Conservation (phyloP, 2,113 vertebrate species). For the Eonycteris spelaea region DNA sequence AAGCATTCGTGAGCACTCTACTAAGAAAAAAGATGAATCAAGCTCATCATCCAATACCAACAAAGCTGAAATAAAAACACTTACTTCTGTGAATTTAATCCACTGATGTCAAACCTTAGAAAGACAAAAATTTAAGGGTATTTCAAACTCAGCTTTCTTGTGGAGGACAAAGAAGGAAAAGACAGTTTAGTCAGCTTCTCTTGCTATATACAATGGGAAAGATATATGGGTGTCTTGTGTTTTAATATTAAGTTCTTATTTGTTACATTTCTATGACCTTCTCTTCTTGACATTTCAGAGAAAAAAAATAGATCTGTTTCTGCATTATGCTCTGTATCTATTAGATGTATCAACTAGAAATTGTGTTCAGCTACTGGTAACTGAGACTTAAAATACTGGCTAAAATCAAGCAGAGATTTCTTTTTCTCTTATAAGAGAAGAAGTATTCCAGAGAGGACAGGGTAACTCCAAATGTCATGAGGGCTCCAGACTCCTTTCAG, state of each 20-base stretch:
- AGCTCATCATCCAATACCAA: neutral
- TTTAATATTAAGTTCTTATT: conserved; percentile 31
- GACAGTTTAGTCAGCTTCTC: neutral
- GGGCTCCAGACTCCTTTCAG: neutral
- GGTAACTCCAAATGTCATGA: neutral
- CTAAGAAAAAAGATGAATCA: neutral
- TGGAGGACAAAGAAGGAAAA: neutral
- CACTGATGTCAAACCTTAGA: neutral
- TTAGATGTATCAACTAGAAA: conserved; percentile 1
- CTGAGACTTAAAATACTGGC: neutral
- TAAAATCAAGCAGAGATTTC: neutral
- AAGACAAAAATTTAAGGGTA: neutral
- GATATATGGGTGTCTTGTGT: neutral
- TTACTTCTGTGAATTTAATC: conserved; percentile 8
- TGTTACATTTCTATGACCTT: neutral
- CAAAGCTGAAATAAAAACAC: neutral
- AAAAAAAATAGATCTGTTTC: neutral
- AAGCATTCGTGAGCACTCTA: neutral
- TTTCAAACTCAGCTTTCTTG: neutral
- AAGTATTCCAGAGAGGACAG: neutral
- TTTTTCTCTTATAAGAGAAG: neutral
- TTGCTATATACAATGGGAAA: neutral
- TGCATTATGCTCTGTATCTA: neutral
- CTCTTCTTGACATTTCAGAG: neutral
- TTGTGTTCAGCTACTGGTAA: neutral